A percentile compares a stretch with the other conserved stretches of the same genome.
These are phyloP conservation scores for Hemaris fuciformis DNA, from an alignment of 2,888 invertebrate genomes.

Conservation along the genomic window DNA sequence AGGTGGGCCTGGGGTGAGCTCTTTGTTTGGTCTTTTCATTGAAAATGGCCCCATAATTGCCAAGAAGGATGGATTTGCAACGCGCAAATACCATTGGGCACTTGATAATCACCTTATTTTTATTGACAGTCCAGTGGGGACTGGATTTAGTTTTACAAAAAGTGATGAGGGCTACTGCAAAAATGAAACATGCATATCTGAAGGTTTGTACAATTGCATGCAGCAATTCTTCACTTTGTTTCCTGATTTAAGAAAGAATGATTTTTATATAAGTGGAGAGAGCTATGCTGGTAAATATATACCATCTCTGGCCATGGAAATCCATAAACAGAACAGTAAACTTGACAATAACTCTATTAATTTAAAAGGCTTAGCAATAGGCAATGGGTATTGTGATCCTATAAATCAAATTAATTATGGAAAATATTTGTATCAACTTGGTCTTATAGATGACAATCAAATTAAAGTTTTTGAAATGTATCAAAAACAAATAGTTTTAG, in stretches of 20 bases:
- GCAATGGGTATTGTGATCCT: conserved; percentile 78
- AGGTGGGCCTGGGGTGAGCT: conserved; percentile 81
- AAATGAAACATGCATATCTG: conserved; percentile 79
- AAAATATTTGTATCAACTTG: conserved; percentile 74
- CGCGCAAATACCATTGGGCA: conserved; percentile 81
- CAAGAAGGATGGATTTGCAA: conserved; percentile 52
- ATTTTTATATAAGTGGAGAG: conserved; percentile 84
- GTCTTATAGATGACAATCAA: conserved; percentile 80
- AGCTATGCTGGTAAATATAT: conserved; percentile 83
- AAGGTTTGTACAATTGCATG: conserved; percentile 74
- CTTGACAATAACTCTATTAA: conserved; percentile 59
- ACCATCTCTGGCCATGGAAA: conserved; percentile 74
- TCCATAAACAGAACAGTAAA: conserved; percentile 68
- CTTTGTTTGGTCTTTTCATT: conserved; percentile 78
- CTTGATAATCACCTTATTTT: conserved; percentile 81
- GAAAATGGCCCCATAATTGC: conserved; percentile 83
- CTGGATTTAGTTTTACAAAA: conserved; percentile 84
- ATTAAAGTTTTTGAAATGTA: conserved; percentile 78
- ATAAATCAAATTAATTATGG: conserved; percentile 75
- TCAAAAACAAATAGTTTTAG: conserved; percentile 77
- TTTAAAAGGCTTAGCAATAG: conserved; percentile 77
- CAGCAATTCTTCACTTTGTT: conserved; percentile 83
- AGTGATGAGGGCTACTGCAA: conserved; percentile 76
- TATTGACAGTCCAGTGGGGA: conserved; percentile 85
- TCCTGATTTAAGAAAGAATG: conserved; percentile 71